Base-by-base conservation (phyloP, 2,797 vertebrate species). In the Amblyraja radiata region DNA sequence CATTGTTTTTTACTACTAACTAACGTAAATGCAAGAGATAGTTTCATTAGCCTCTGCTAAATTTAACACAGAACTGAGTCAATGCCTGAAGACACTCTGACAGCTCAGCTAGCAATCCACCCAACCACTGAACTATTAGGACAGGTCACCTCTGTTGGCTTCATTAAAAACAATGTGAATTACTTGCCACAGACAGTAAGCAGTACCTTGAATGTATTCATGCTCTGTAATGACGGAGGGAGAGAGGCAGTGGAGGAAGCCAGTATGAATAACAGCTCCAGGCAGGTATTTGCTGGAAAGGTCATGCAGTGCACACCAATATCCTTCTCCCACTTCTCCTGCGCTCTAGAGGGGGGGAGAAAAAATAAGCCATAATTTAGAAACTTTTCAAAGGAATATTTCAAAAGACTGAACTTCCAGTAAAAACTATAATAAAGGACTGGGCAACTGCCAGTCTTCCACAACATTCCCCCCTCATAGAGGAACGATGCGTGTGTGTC, bases 171-270 rank as follows among this genome's bases (percentile, higher is more conserved):
- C 78, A 79, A 39, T 32, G 39, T 6, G 18, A 65, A 68, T 36
- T 58, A 68, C 36, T 63, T 68, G 63, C 61, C 63, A 36, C 14
- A 88, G 4, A 54, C 23, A 74, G 54, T 46, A 91, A 91, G 9
- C 18, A 39, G 46, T 96, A 99, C 99, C 98, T 98, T 96, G 94
- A 98, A 99, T 93, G 97, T 96, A 94, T 97, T 98, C 98, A 99
- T 97, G 93, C 77, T 94, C 76, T 95, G 97, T 95, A 99, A 96
- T 0, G 98, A 98, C 0, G 94, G 94, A 6, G 98, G 98, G 77
- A 99, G 96, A 0, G 94, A 94, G 9, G 95, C 93, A 18, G 97
- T 98, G 95, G 96, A 98, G 94, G 96, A 95, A 2, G 95, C 95
- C 78, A 99, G 94, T 93, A 98, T 95, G 94, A 96, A 94, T 93